Percentiles rank a stretch among this genome's conserved stretches.
Evolutionary conservation across 2,113 vertebrate genomes (phyloP).

Genomic region (Myotis yumanensis): DNA sequence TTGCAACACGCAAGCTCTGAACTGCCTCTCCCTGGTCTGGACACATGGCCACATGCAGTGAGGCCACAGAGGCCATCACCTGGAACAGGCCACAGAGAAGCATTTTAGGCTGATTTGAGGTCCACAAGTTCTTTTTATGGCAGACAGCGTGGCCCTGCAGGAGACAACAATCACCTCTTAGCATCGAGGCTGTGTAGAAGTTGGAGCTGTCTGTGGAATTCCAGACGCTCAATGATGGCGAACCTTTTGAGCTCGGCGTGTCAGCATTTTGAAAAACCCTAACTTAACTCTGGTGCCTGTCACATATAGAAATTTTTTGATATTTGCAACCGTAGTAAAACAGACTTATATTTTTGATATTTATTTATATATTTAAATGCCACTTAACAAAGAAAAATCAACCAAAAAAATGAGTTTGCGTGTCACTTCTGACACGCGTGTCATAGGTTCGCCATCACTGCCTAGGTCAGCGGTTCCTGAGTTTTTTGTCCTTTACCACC

Average conservation of each 20-base stretch:
- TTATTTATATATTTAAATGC: too few species aligned
- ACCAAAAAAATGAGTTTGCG: too few species aligned
- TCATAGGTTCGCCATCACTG: too few species aligned
- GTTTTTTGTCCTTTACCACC: background rate
- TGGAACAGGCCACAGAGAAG: background rate
- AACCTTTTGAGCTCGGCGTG: too few species aligned
- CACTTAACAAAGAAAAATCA: too few species aligned
- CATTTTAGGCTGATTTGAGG: background rate
- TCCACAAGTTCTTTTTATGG: background rate
- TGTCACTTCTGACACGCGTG: too few species aligned
- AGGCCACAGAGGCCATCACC: background rate
- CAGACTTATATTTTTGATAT: too few species aligned
- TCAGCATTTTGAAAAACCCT: too few species aligned
- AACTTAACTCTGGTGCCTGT: too few species aligned
- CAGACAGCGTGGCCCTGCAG: background rate
- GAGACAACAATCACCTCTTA: background rate
- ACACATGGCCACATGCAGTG: background rate
- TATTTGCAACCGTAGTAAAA: too few species aligned
- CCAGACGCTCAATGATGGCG: background rate
- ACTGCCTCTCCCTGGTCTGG: background rate
- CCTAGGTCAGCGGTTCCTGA: background rate
- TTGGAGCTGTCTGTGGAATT: background rate
- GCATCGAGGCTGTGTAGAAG: background rate
- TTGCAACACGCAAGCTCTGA: background rate
- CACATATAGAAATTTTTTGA: too few species aligned